Evolutionary conservation across 2,113 vertebrate species (phyloP).

Genomic region (Rhinolophus sinicus): DNA sequence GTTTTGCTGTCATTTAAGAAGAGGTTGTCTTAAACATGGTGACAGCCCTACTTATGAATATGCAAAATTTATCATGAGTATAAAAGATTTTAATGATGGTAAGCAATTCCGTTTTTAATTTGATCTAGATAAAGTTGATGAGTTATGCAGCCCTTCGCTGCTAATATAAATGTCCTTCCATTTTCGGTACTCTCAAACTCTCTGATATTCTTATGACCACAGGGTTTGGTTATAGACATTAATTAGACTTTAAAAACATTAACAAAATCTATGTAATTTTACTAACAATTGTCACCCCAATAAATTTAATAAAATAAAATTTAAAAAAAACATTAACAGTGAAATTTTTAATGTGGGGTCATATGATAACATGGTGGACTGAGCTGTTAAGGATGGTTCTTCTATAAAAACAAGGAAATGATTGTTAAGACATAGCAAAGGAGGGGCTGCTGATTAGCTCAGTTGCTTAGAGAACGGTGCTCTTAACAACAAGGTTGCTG

Average conservation of each 20-base stretch:
- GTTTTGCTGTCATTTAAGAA: conserved; percentile 96
- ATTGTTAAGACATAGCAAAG: background rate
- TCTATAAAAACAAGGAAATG: background rate
- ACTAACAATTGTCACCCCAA: too few relatives aligned
- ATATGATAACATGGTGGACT: background rate
- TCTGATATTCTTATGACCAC: background rate
- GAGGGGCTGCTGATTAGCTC: background rate
- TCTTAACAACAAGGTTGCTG: too few relatives aligned
- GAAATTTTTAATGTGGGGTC: background rate
- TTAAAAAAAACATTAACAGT: background rate
- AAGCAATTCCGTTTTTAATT: conserved; percentile 73
- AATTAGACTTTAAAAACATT: background rate
- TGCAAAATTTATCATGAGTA: conserved; percentile 94
- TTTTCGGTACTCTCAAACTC: background rate
- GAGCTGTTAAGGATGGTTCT: background rate
- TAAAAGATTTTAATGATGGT: conserved; percentile 94
- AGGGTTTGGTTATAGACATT: conserved; percentile 2
- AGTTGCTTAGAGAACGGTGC: too few relatives aligned
- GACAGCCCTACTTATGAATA: conserved; percentile 90
- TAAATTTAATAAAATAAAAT: too few relatives aligned
- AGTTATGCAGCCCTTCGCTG: background rate
- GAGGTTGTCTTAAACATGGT: conserved; percentile 88
- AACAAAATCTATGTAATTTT: too few relatives aligned
- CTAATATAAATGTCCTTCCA: background rate
- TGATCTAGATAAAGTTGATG: background rate